Conservation (phyloP, 2,797 vertebrate genomes). For the Acrocephalus scirpaceus region DNA sequence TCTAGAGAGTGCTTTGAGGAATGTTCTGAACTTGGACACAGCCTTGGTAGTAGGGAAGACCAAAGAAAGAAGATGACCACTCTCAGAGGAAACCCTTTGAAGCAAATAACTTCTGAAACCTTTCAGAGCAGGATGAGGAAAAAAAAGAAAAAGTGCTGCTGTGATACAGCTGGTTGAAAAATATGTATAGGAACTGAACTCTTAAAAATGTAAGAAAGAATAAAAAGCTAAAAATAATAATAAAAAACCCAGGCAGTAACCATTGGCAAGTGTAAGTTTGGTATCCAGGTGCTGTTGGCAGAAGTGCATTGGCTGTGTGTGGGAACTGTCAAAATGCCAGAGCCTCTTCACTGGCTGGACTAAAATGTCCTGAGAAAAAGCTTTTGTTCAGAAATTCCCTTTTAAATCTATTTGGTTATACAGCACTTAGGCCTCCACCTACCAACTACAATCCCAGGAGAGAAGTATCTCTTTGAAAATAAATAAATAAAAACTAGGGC, state of each 20-base stretch:
- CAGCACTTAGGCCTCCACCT: neutral
- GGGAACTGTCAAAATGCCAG: neutral
- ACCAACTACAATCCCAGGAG: neutral
- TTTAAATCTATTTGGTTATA: neutral
- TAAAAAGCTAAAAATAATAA: neutral
- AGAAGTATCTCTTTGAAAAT: neutral
- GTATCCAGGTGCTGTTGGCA: neutral
- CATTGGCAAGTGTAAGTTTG: neutral
- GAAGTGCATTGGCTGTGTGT: neutral
- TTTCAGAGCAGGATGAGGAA: neutral
- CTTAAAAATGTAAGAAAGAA: neutral
- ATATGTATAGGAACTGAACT: neutral
- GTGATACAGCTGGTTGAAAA: neutral
- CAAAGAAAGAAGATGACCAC: neutral
- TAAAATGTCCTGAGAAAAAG: neutral
- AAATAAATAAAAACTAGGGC: neutral
- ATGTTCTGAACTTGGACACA: neutral
- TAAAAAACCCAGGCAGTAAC: neutral
- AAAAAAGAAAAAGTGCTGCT: neutral
- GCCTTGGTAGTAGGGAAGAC: neutral
- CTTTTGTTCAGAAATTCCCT: neutral
- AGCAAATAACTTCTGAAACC: constrained; percentile 4
- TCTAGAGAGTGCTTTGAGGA: constrained; percentile 1
- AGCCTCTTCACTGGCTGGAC: neutral
- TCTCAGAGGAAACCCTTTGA: neutral